Percentiles rank a stretch among this genome's conserved stretches.
Conservation (phyloP, 2,888 invertebrate species). For the Drosophila subsilvestris region DNA sequence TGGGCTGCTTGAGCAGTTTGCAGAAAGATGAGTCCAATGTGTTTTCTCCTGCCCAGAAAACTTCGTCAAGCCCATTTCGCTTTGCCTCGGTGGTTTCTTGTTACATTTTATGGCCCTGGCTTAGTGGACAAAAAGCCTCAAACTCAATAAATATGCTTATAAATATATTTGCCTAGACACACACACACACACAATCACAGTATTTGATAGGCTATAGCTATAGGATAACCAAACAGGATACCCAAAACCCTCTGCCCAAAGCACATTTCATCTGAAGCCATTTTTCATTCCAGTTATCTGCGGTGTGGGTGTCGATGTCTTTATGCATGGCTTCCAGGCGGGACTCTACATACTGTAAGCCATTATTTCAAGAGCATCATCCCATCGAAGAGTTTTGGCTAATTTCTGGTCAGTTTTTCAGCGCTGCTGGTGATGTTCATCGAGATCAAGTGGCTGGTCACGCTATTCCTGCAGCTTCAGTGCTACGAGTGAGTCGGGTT, state of each 20-base stretch:
- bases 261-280: slow-evolving; percentile 41
- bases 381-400: slow-evolving; percentile 23
- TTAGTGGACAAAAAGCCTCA: slow-evolving; percentile 35
- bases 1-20: slow-evolving; percentile 16
- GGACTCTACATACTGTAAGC: slow-evolving; percentile 88
- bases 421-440: slow-evolving; percentile 86
- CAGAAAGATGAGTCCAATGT: not conserved
- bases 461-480: slow-evolving; percentile 86
- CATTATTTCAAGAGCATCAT: not conserved
- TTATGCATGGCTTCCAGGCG: slow-evolving; percentile 86
- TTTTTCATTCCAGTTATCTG: slow-evolving; percentile 86
- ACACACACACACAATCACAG: slow-evolving; percentile 38
- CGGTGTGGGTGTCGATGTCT: slow-evolving; percentile 88
- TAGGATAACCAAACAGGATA: slow-evolving; percentile 36
- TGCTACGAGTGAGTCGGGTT: slow-evolving; percentile 82
- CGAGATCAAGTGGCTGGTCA: slow-evolving; percentile 88
- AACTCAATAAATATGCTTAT: slow-evolving; percentile 50
- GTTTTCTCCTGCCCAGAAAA: not conserved
- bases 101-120: slow-evolving; percentile 61
- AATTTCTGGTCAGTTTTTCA: slow-evolving; percentile 85
- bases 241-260: not conserved
- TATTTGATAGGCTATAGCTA: slow-evolving; percentile 53
- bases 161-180: slow-evolving; percentile 53
- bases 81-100: slow-evolving; percentile 41
- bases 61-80: slow-evolving; percentile 18